Percentiles rank a stretch among this genome's conserved stretches.
These are phyloP conservation scores for Lethrus apterus DNA, from an alignment of 1,140 invertebrate genomes.

Conservation along the genomic window DNA sequence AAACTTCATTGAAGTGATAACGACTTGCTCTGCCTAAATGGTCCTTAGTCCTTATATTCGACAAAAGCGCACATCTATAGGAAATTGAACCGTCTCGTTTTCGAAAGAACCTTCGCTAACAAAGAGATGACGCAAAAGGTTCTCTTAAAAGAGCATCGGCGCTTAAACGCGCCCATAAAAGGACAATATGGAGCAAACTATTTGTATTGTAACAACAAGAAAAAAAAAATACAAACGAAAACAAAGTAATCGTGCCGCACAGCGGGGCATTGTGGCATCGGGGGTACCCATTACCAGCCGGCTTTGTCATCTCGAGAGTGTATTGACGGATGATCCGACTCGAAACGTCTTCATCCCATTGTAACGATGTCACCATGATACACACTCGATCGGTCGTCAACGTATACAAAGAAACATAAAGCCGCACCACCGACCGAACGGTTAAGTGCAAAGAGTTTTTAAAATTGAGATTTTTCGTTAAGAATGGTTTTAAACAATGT, in stretches of 20 bases:
- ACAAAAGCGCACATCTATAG: neutral
- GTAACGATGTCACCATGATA: constrained; percentile 14
- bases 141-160: constrained; percentile 8
- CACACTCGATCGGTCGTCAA: constrained; percentile 3
- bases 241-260: constrained; percentile 10
- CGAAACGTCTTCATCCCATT: constrained; percentile 17
- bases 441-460: neutral
- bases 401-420: constrained; percentile 7
- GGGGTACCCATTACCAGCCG: constrained; percentile 10
- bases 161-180: constrained; percentile 7
- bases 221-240: too few relatives aligned
- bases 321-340: constrained; percentile 19
- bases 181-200: constrained; percentile 14
- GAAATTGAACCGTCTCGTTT: too few relatives aligned
- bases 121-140: constrained; percentile 1
- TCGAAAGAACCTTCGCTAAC: too few relatives aligned
- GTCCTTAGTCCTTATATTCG: neutral
- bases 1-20: neutral
- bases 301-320: constrained; percentile 14
- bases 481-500: neutral
- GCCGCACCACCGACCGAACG: neutral
- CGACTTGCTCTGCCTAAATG: neutral
- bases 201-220: constrained; percentile 9
- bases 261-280: constrained; percentile 14
- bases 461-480: neutral